Evolutionary conservation across 2,113 vertebrate genomes (phyloP).

Genomic region (Laticauda colubrina): DNA sequence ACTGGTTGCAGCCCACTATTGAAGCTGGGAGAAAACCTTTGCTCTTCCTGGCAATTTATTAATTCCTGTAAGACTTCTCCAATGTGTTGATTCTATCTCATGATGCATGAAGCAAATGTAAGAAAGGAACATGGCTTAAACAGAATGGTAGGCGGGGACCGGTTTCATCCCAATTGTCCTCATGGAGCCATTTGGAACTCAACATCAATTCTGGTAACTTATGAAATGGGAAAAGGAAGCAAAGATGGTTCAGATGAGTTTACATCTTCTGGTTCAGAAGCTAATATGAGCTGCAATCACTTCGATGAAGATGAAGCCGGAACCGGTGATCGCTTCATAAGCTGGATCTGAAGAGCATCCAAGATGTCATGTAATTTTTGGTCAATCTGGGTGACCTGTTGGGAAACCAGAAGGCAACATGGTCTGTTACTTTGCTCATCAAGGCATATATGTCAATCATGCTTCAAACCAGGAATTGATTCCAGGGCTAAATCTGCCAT

Average conservation of each 20-base stretch:
- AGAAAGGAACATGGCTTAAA: background rate
- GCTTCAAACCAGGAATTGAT: background rate
- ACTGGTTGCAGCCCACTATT: no score
- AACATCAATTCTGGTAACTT: fast-evolving
- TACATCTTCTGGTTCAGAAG: conserved; percentile 19
- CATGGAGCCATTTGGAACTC: background rate
- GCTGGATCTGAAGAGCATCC: conserved; percentile 40
- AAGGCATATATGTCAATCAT: background rate
- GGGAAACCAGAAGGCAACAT: conserved; percentile 37
- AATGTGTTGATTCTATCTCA: background rate
- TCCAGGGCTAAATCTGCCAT: background rate
- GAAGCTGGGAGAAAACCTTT: conserved; percentile 27
- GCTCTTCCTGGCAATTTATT: no score
- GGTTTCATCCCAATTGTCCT: background rate
- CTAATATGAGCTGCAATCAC: background rate
- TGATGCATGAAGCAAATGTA: background rate
- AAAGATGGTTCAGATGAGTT: conserved; percentile 10
- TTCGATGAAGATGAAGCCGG: conserved; percentile 29
- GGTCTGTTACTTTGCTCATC: conserved; percentile 22
- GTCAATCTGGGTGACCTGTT: conserved; percentile 65
- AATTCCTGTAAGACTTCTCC: background rate
- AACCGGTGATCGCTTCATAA: conserved; percentile 28
- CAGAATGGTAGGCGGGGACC: no score
- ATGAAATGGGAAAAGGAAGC: background rate
- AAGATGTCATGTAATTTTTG: conserved; percentile 69